Evolutionary conservation across 2,888 invertebrate species (phyloP), one percentile per base, ranked within the genome.

Genomic region (Oeneis ivallda): DNA sequence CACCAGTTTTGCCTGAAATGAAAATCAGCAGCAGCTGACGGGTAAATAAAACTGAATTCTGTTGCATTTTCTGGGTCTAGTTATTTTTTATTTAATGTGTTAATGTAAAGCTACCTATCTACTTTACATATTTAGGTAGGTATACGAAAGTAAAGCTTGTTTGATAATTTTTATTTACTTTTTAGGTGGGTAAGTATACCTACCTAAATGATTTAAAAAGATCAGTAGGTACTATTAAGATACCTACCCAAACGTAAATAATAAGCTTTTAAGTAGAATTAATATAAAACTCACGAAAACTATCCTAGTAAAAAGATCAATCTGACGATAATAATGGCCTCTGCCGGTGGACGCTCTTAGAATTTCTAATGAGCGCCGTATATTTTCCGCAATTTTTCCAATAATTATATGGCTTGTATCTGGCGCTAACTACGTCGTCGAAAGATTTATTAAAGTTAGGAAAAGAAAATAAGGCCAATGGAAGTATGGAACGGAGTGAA

Each of bases 261-360:
- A 26, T 26, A 50, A 50, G 49, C 19, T 19, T 2, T 19, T 19
- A 10, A 2, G 4, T 47, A 15, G 6, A 4, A n/a, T 15, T 15
- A 7, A 41, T 26, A n/a, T 26, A 13, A 13, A n/a, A 15, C 1
- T 39, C 39, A 32, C 45, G 32, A n/a, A 45, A 45, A 47, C 58
- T 45, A 43, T 45, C 17, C 15, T n/a, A 17, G 19, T 52, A 65
- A 62, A 50, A 61, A 57, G 58, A 67, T 58, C 50, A 65, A 50
- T 49, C 41, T 62, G 11, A 19, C 65, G 65, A 67, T 67, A 67
- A 64, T 62, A 58, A 53, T n/a, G 19, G 56, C 58, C 45, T 37
- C 45, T 61, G 54, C 62, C 52, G 45, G 47, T 19, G 53, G 47
- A 67, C 58, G 57, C 53, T 65, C 53, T 47, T 45, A 45, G 67